These are phyloP conservation scores for Parotocinclus haroldoi DNA, from an alignment of 2,797 vertebrate genomes.

Conservation along the genomic window DNA sequence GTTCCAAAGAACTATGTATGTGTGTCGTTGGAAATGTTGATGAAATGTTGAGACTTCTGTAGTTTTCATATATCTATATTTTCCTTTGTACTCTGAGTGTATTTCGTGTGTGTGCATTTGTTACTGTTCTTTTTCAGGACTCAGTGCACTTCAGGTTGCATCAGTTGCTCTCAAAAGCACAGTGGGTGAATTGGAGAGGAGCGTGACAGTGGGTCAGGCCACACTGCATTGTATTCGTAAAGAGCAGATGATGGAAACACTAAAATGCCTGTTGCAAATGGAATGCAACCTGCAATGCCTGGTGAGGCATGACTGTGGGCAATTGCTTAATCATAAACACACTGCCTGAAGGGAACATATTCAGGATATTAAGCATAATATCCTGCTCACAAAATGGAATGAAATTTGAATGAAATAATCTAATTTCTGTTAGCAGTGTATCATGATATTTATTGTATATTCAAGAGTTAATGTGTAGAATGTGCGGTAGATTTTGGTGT, in stretches of 20 bases:
- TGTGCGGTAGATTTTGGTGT: no score
- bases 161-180: conserved; percentile 66
- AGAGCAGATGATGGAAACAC: conserved; percentile 76
- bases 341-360: background rate
- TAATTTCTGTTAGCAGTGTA: no score
- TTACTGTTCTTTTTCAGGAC: conserved; percentile 57
- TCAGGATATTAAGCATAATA: no score
- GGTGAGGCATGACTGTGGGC: conserved; percentile 51
- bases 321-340: background rate
- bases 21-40: no score
- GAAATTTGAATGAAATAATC: no score
- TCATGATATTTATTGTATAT: no score
- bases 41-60: no score
- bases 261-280: conserved; percentile 80
- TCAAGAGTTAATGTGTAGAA: no score
- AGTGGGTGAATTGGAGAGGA: conserved; percentile 50
- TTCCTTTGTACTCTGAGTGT: background rate
- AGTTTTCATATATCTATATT: no score
- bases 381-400: no score
- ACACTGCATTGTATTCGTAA: conserved; percentile 61
- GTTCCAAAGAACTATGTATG: no score
- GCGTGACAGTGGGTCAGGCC: background rate
- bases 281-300: conserved; percentile 60
- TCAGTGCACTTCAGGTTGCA: conserved; percentile 73
- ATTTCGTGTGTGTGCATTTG: background rate